phyloP scores from a whole-genome alignment of 2,888 invertebrate species.

The Drosophila barbarae region DNA sequence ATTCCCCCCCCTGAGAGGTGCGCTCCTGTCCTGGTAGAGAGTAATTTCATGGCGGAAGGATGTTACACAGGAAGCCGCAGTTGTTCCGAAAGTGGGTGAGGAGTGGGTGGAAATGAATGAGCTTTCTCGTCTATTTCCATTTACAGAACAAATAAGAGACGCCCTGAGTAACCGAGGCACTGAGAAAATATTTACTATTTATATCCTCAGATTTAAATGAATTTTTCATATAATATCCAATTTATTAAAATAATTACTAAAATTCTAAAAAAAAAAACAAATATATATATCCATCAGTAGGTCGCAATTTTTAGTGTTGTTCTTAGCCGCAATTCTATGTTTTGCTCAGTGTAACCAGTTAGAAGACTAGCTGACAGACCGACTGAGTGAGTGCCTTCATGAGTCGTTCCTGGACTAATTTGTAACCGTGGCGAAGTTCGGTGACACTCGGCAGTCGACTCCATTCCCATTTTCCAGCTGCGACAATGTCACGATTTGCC shows the following conservation, averaged over 20 bases:
- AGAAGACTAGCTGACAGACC: not conserved
- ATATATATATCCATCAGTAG: no score
- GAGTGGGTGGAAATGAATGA: not conserved
- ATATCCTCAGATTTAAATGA: not conserved
- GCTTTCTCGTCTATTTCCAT: constrained; percentile 27
- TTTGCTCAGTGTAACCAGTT: constrained; percentile 8
- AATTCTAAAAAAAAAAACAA: no score
- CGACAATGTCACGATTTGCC: constrained; percentile 20
- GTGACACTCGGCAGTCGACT: not conserved
- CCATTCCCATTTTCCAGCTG: constrained; percentile 5
- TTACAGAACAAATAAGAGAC: constrained; percentile 6
- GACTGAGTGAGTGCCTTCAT: constrained; percentile 28
- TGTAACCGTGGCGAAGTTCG: constrained; percentile 45
- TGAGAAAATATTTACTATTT: not conserved
- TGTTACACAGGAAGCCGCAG: constrained; percentile 44
- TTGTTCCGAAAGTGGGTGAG: constrained; percentile 25
- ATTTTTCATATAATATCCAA: no score
- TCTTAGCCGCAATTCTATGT: not conserved
- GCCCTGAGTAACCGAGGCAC: not conserved
- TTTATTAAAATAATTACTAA: no score
- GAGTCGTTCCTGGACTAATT: constrained; percentile 42
- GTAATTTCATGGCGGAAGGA: constrained; percentile 6
- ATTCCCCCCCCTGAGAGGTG: not conserved
- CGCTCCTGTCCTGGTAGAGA: constrained; percentile 9
- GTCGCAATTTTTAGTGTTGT: not conserved